Evolutionary conservation across 2,797 vertebrate species (phyloP).

Genomic region (Thunnus albacares): DNA sequence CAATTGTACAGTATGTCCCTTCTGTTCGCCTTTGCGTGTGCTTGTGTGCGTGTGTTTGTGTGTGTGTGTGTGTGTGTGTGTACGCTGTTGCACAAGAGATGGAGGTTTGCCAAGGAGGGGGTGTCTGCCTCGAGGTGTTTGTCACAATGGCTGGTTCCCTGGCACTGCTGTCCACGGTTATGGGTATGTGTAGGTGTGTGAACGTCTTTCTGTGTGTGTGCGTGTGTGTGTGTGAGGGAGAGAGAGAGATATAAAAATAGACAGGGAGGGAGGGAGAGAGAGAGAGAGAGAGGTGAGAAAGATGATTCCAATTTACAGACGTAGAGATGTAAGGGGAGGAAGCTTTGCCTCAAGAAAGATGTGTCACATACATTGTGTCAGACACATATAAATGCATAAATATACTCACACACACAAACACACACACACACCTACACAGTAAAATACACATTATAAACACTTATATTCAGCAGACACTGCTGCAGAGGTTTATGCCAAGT

Average conservation of each 20-base stretch:
- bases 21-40: constrained; percentile 35
- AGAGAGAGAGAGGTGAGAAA: constrained; percentile 15
- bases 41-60: constrained; percentile 17
- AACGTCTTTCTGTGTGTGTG: constrained; percentile 19
- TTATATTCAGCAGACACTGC: not conserved
- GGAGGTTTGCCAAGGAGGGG: constrained; percentile 64
- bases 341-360: constrained; percentile 24
- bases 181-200: constrained; percentile 24
- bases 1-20: constrained; percentile 33
- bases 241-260: constrained; percentile 45
- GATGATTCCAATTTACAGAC: constrained; percentile 46
- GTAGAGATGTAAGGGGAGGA: constrained; percentile 32
- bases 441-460: constrained; percentile 8
- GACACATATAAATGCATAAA: constrained; percentile 35
- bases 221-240: constrained; percentile 1
- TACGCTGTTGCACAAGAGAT: constrained; percentile 50
- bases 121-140: constrained; percentile 70
- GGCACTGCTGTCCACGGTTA: constrained; percentile 51
- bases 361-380: constrained; percentile 38
- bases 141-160: constrained; percentile 67
- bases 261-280: not conserved
- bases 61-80: not conserved
- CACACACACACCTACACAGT: constrained; percentile 13
- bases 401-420: constrained; percentile 22
- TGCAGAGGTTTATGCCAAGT: constrained; percentile 31